phyloP scores from a whole-genome alignment of 2,113 vertebrate species.

The Sarotherodon lohbergeri region DNA sequence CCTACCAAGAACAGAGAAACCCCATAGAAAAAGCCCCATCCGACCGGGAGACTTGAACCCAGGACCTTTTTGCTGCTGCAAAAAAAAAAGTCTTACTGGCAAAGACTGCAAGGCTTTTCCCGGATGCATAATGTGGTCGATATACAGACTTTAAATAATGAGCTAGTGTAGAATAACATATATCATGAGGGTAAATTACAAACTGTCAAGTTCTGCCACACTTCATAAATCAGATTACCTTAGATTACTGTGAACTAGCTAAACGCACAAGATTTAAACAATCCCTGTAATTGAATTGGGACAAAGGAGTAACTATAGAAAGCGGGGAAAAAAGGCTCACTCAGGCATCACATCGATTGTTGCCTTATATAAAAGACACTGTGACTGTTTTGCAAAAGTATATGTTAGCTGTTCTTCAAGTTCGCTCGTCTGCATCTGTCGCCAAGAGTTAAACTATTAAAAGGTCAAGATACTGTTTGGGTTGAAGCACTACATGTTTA shows the following conservation, averaged over 20 bases:
- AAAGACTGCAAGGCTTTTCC: slow-evolving; percentile 72
- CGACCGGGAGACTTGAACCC: background rate
- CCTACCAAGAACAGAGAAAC: background rate
- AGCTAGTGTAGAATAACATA: background rate
- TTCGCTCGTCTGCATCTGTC: background rate
- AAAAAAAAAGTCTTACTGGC: slow-evolving; percentile 37
- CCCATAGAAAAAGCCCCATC: background rate
- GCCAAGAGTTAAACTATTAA: background rate
- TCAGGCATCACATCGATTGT: background rate
- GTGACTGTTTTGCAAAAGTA: background rate
- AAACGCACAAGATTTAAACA: background rate
- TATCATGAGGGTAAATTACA: background rate
- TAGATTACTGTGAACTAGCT: background rate
- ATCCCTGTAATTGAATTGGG: slow-evolving; percentile 26
- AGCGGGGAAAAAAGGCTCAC: background rate
- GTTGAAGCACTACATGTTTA: background rate
- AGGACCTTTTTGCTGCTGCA: background rate
- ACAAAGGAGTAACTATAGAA: background rate
- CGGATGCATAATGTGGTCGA: slow-evolving; percentile 22
- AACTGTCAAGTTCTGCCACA: background rate
- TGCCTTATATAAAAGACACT: background rate
- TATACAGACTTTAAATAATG: background rate
- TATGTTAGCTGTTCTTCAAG: background rate
- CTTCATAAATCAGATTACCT: slow-evolving; percentile 4
- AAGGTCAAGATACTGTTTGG: slow-evolving; percentile 4